Percentiles rank a stretch among this genome's conserved stretches.
Conservation (phyloP, 64 coral and sea anemone genomes). For the Montipora capricornis region DNA sequence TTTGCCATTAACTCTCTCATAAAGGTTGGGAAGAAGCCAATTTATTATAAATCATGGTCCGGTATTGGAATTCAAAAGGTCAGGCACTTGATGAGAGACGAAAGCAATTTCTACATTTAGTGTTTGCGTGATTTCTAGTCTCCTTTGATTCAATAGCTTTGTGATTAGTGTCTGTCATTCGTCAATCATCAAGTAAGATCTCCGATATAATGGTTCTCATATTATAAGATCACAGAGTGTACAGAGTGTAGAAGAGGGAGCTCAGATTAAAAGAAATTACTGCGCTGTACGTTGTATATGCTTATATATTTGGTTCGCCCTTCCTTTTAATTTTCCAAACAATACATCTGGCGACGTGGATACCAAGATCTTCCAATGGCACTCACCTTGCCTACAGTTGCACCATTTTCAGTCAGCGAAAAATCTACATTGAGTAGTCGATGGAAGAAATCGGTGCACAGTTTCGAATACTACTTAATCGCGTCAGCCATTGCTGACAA, state of each 20-base stretch:
- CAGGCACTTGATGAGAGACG: too few species aligned
- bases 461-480: constrained; percentile 40
- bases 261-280: neutral
- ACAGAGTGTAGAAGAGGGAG: neutral
- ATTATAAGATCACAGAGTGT: neutral
- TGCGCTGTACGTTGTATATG: too few species aligned
- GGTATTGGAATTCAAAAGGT: too few species aligned
- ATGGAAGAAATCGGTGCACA: constrained; percentile 23
- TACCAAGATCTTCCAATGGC: neutral
- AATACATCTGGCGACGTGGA: too few species aligned
- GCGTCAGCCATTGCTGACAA: constrained; percentile 34
- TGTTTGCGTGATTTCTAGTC: neutral
- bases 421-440: constrained; percentile 26
- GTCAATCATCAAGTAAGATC: neutral
- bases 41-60: too few species aligned
- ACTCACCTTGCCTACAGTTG: neutral
- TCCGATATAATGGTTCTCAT: neutral
- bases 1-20: too few species aligned
- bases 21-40: too few species aligned
- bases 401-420: constrained; percentile 12
- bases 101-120: neutral
- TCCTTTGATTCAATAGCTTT: neutral
- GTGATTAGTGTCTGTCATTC: neutral
- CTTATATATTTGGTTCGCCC: too few species aligned
- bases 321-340: too few species aligned